These are phyloP conservation scores for Hyles lineata DNA, from an alignment of 2,888 invertebrate genomes.

Conservation along the genomic window DNA sequence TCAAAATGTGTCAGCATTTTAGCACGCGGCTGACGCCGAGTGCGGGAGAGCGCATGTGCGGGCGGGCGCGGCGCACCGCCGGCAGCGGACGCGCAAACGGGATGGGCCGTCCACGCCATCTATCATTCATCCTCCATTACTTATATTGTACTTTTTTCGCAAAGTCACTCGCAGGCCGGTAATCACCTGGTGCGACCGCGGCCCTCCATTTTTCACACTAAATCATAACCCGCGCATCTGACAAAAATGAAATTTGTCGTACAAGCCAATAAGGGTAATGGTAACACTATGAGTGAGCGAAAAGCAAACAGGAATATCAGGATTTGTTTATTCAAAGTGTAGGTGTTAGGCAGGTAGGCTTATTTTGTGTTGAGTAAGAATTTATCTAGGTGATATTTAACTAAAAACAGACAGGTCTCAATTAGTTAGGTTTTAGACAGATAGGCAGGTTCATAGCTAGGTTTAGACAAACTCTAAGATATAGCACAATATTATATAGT, in stretches of 20 bases:
- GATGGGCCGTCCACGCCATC: conserved; percentile 70
- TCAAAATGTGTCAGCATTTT: conserved; percentile 85
- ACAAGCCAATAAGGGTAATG: conserved; percentile 81
- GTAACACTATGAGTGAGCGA: conserved; percentile 74
- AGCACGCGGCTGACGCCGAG: conserved; percentile 54
- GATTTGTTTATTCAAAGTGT: not conserved
- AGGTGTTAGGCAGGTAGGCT: not conserved
- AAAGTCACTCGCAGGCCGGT: conserved; percentile 84
- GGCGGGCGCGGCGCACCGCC: conserved; percentile 50
- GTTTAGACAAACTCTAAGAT: no score
- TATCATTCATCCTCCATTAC: conserved; percentile 85
- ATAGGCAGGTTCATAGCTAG: no score
- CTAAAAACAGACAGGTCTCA: not conserved
- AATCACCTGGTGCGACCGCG: conserved; percentile 84
- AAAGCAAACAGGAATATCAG: conserved; percentile 51
- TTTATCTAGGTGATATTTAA: not conserved
- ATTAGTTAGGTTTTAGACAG: not conserved
- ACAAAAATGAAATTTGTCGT: conserved; percentile 84
- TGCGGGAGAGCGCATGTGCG: conserved; percentile 54
- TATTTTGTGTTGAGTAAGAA: not conserved
- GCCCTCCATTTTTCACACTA: conserved; percentile 82
- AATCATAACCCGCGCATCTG: conserved; percentile 83
- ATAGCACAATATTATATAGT: no score
- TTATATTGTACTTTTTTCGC: conserved; percentile 85
- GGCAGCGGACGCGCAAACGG: conserved; percentile 52